Evolutionary conservation across 2,113 vertebrate genomes (phyloP).

Genomic region (Clarias magur): DNA sequence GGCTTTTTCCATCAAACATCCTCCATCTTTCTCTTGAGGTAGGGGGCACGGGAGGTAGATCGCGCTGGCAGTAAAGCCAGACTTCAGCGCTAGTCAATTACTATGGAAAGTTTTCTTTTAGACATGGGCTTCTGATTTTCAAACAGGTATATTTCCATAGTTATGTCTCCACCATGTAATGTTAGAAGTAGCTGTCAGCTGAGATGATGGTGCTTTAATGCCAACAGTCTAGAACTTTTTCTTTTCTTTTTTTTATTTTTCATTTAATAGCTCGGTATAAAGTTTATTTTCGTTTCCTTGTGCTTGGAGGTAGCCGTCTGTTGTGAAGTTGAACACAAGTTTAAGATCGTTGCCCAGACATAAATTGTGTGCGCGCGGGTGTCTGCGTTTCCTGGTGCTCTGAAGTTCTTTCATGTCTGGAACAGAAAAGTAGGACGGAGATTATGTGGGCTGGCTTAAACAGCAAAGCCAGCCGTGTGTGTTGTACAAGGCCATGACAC

Average conservation of each 20-base stretch:
- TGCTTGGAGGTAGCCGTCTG: background rate
- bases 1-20: background rate
- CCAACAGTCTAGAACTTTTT: background rate
- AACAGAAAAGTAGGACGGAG: background rate
- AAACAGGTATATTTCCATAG: background rate
- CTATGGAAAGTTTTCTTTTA: background rate
- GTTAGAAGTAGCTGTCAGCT: background rate
- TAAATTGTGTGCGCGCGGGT: background rate
- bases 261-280: background rate
- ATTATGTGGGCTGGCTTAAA: background rate
- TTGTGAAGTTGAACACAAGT: background rate
- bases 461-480: background rate
- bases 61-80: background rate
- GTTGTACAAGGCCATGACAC: background rate
- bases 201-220: background rate
- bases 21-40: background rate
- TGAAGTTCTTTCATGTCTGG: constrained; percentile 18
- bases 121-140: background rate
- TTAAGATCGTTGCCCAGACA: background rate
- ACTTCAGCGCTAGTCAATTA: background rate
- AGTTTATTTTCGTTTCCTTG: background rate
- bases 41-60: background rate
- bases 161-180: background rate
- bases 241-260: too few relatives aligned
- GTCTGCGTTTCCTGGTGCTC: background rate